Conservation (phyloP, 1,140 invertebrate genomes). For the Panagrolaimus sp. region DNA sequence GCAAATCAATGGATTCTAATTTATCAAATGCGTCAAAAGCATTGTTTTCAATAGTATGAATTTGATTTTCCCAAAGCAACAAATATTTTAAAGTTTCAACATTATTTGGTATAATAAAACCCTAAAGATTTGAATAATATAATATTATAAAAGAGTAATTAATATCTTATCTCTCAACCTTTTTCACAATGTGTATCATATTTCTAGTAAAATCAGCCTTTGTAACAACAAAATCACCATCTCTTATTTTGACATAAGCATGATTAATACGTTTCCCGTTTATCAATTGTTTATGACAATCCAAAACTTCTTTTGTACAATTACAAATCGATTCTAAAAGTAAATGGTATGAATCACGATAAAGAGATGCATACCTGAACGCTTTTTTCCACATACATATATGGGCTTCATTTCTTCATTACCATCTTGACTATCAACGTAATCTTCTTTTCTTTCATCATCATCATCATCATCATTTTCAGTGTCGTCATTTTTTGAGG, state of each 20-base stretch:
- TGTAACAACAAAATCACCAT: background rate
- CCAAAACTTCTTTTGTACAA: background rate
- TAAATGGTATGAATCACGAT: no score
- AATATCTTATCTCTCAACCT: background rate
- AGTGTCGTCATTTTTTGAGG: background rate
- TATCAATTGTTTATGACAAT: background rate
- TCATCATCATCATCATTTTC: background rate
- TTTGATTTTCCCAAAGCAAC: background rate
- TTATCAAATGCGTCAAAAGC: conserved; percentile 2
- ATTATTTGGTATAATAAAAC: background rate
- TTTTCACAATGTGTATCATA: background rate
- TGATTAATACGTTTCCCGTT: background rate
- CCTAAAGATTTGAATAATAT: no score
- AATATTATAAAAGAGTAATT: no score
- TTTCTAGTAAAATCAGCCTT: background rate
- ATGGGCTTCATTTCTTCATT: background rate
- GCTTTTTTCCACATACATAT: background rate
- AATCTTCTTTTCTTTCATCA: background rate
- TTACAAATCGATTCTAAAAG: background rate
- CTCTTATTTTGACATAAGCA: background rate
- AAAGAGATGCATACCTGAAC: no score
- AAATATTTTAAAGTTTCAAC: background rate
- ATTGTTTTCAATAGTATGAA: background rate
- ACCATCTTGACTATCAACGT: background rate
- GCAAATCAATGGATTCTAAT: background rate